Percentiles rank a stretch among this genome's conserved stretches.
phyloP scores from a whole-genome alignment of 2,797 vertebrate genomes.

The Lutjanus argentimaculatus region DNA sequence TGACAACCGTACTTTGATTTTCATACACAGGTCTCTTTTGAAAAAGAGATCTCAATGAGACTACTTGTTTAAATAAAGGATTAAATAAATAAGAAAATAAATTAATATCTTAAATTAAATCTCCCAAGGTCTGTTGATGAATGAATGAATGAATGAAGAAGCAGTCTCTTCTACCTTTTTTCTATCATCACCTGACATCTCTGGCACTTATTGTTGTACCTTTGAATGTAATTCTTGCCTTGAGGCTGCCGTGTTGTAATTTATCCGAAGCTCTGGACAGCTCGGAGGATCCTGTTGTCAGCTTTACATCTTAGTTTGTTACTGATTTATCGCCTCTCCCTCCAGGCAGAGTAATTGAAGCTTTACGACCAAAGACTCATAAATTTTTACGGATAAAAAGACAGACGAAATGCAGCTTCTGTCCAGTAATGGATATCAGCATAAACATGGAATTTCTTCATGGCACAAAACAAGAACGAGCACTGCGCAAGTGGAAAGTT shows the following conservation, averaged over 20 bases:
- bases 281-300: neutral
- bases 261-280: neutral
- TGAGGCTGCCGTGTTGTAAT: conserved; percentile 17
- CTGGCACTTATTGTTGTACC: neutral
- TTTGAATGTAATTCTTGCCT: neutral
- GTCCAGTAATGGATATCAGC: neutral
- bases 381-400: conserved; percentile 19
- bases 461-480: neutral
- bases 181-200: neutral
- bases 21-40: too few relatives aligned
- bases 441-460: neutral
- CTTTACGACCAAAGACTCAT: conserved; percentile 3
- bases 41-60: too few relatives aligned
- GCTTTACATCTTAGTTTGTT: conserved; percentile 29
- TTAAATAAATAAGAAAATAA: too few relatives aligned
- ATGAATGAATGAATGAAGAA: neutral
- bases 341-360: conserved; percentile 18
- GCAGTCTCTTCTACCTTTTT: neutral
- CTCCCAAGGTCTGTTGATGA: neutral
- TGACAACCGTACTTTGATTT: too few relatives aligned
- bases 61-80: too few relatives aligned
- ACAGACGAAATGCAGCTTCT: neutral
- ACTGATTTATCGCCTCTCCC: conserved; percentile 47
- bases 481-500: too few relatives aligned
- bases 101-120: too few relatives aligned